phyloP scores from a whole-genome alignment of 2,113 vertebrate genomes.

The Phalacrocorax aristotelis region DNA sequence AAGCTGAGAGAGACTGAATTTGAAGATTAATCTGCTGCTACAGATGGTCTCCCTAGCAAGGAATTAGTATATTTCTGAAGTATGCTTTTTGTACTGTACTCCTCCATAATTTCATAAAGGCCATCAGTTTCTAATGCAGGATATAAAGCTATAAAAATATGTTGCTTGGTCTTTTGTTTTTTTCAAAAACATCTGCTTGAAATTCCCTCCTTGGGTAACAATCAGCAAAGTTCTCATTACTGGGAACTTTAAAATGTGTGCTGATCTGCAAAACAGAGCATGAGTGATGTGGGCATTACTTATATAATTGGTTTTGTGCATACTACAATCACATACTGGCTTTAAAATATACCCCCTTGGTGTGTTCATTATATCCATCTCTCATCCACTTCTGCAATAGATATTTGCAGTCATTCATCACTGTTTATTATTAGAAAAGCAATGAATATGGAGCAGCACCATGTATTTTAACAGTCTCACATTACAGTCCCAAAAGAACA shows the following conservation, averaged over 20 bases:
- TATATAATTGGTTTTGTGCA: conserved; percentile 53
- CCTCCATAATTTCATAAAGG: background rate
- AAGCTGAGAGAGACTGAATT: background rate
- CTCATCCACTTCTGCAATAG: conserved; percentile 33
- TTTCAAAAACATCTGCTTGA: background rate
- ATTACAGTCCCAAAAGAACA: background rate
- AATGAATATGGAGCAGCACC: conserved; percentile 25
- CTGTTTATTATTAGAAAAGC: conserved; percentile 61
- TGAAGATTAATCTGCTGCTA: background rate
- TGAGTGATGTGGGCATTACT: conserved; percentile 42
- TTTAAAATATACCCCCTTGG: conserved; percentile 59
- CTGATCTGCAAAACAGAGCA: conserved; percentile 55
- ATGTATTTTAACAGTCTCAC: background rate
- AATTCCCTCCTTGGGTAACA: conserved; percentile 12
- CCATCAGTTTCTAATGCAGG: background rate
- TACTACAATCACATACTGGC: conserved; percentile 28
- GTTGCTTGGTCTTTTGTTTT: background rate
- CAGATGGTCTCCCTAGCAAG: background rate
- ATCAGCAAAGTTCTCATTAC: conserved; percentile 59
- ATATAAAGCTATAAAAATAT: background rate
- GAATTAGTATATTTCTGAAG: background rate
- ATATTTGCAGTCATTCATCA: conserved; percentile 45
- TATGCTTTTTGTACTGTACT: background rate
- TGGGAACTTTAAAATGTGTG: conserved; percentile 43
- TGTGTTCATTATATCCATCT: conserved; percentile 52